A percentile compares a stretch with the other conserved stretches of the same genome.
Conservation (phyloP, 2,113 vertebrate species). For the Melozone crissalis region DNA sequence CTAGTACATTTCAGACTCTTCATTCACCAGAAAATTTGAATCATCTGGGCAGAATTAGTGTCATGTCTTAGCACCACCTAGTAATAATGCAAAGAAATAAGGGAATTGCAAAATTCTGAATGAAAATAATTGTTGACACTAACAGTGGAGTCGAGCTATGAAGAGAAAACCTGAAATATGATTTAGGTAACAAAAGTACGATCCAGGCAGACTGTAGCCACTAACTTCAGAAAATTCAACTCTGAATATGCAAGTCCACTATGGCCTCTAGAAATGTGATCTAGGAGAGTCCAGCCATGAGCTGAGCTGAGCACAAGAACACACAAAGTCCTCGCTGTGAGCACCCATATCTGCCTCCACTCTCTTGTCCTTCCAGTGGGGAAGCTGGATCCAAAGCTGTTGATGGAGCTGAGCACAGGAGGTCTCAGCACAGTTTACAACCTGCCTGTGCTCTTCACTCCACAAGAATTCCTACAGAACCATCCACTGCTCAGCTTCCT, state of each 20-base stretch:
- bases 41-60: neutral
- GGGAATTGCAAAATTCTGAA: neutral
- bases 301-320: neutral
- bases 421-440: neutral
- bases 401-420: neutral
- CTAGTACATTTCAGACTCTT: neutral
- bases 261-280: neutral
- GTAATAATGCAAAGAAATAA: neutral
- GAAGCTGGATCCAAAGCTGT: neutral
- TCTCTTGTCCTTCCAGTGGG: neutral
- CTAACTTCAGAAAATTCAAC: neutral
- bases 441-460: neutral
- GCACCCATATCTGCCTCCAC: neutral
- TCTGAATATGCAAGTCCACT: neutral
- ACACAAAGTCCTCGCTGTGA: neutral
- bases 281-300: neutral
- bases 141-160: neutral
- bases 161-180: neutral
- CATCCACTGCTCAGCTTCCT: neutral
- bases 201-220: neutral
- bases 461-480: neutral
- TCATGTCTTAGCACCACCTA: neutral
- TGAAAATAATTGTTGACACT: neutral
- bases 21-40: neutral
- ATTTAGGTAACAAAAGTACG: accelerated